A percentile compares a stretch with the other conserved stretches of the same genome.
These are phyloP conservation scores for Porites divaricata DNA, from an alignment of 92 coral and sea anemone genomes.

Conservation along the genomic window DNA sequence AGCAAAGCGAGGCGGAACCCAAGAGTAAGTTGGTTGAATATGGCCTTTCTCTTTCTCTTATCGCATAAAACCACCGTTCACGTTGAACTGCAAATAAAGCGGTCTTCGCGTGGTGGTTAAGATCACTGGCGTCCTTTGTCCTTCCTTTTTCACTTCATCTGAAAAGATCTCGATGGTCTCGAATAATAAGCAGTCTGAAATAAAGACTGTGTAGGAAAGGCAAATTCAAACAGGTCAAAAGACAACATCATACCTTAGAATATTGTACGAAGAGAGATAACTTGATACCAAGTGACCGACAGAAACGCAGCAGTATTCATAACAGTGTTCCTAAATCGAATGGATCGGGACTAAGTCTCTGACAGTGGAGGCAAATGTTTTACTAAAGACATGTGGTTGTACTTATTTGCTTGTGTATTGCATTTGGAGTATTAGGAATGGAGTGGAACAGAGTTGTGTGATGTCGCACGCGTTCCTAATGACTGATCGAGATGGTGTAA, in stretches of 20 bases:
- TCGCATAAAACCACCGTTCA: conserved; percentile 42
- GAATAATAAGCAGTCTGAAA: conserved; percentile 97
- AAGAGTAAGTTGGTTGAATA: conserved; percentile 88
- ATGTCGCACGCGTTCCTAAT: background rate
- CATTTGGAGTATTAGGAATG: no score
- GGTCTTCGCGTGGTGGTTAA: conserved; percentile 74
- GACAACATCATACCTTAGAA: background rate
- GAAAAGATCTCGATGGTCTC: conserved; percentile 9
- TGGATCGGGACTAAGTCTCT: no score
- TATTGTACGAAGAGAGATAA: background rate
- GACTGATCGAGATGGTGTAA: no score
- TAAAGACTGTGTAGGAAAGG: conserved; percentile 77
- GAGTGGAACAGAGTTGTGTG: background rate
- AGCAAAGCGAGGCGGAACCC: conserved; percentile 69
- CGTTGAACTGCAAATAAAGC: conserved; percentile 85
- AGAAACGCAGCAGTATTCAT: no score
- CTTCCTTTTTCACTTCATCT: conserved; percentile 35
- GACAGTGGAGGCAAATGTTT: no score
- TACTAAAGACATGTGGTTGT: no score
- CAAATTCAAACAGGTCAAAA: background rate
- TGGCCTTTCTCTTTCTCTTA: conserved; percentile 42
- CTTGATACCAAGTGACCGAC: no score
- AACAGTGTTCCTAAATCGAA: no score
- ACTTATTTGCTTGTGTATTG: no score
- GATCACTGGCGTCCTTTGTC: conserved; percentile 37